Evolutionary conservation across 2,113 vertebrate genomes (phyloP), one percentile per base, ranked within the genome.

Genomic region (Vulpes ferrilata): DNA sequence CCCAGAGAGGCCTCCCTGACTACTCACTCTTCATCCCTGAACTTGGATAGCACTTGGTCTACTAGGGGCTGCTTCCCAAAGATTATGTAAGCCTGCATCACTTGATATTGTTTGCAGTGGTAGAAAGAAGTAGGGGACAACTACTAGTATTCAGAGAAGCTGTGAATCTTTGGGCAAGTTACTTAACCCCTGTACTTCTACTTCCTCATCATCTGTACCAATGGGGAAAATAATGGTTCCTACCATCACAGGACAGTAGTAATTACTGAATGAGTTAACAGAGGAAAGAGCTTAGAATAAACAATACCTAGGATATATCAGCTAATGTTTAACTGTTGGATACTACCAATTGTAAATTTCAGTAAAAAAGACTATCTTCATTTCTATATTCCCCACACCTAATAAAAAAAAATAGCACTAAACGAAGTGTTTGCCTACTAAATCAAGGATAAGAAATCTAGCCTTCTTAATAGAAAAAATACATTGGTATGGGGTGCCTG

Each of bases 251-350:
- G n/a, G 48, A 27, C 10, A 95, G 59, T n/a, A 32, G 11, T n/a
- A 79, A 90, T 64, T 73, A 87, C 53, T 93, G 81, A 81, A 90
- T 57, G 67, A 93, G 67, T 76, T 69, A 95, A 93, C 38, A 87
- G 4, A 93, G 43, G 60, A 95, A 91, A 95, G 62, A 23, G 82
- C 20, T 71, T 57, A 62, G 53, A 82, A 62, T 15, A 71, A 84
- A 62, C 6, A 83, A 96, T 60, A 82, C 19, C 25, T n/a, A 73
- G 57, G 17, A 43, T 10, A 0, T 55, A 87, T 59, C 2, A 90
- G 20, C 67, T 85, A 86, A 69, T 20, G 35, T 30, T 69, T 71
- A 71, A 90, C 35, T 91, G 15, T 2, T 96, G 22, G 53, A 51
- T 57, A 84, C 35, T 64, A 85, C n/a, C 35, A 84, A 7, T 22